Base-by-base conservation (phyloP, 2,888 invertebrate genomes). In the Pristionchus entomophagus region DNA sequence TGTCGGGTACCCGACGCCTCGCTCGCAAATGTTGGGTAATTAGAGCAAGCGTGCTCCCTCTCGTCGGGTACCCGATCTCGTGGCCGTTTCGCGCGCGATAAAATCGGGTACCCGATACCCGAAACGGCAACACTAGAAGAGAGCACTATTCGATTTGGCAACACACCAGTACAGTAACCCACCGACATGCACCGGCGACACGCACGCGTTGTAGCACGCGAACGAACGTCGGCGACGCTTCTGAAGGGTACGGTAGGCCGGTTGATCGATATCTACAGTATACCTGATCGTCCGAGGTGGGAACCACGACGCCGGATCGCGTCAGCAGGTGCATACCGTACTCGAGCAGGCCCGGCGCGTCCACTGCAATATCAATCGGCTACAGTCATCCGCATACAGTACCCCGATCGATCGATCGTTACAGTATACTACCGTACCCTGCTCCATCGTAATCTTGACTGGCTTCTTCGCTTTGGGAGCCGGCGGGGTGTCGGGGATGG, bases 201-300 rank as follows among this genome's bases (percentile, higher is more conserved):
- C 51, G 51, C 78, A 80, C 32, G 51, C 49, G 51, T 80, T 80
- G 51, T 80, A 73, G 73, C 45, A 41, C n/a, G 41, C 19, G 73
- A 73, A 73, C 38, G 73, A 73, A n/a, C 73, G 73, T n/a, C 73
- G 41, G 41, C 73, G 73, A 73, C 73, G 73, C 73, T 73, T 73
- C 73, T 73, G 73, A 73, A 19, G n/a, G 22, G 26, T 73, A 35
- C 65, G 65, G 22, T 65, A 35, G 19, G 62, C 3, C 32, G 32
- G 26, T 32, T 0, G 38, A n/a, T n/a, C 65, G 65, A 65, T 35
- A 19, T n/a, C 73, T 41, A 65, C 65, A 29, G 65, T 65, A 45
- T 56, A 45, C 73, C 73, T 45, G 73, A n/a, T 73, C 73, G 8
- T 26, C 41, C 6, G 38, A 38, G 8, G 73, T 26, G n/a, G 73